Base-by-base conservation (phyloP, 2,113 vertebrate genomes). In the Phyllopteryx taeniolatus region DNA sequence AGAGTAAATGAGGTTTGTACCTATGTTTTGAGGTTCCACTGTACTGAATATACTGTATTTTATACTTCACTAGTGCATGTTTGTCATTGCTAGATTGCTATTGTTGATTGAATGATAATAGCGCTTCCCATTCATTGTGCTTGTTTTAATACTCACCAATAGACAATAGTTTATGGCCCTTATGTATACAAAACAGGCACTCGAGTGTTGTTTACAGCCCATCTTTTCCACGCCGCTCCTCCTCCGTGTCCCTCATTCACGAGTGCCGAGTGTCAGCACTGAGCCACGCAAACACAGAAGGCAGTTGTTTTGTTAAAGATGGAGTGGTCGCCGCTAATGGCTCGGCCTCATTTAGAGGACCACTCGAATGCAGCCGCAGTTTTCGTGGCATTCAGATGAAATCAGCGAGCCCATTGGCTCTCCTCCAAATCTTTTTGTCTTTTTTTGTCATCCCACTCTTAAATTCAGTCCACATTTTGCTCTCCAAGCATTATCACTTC, bases 141-240 rank as follows among this genome's bases (percentile, higher is more conserved):
- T 15, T 12, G 44, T 20, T 51, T 44, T 22, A 53, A 8, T 39
- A 17, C 10, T 56, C n/a, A 27, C 27, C 62, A 75, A 4, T 66
- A 15, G 64, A 47, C 35, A 56, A 8, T n/a, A 53, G 46, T 71
- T 43, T 49, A 33, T 64, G 42, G n/a, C 57, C 44, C 47, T 63
- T 20, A 12, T 60, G 8, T 64, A 57, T 19, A 22, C 59, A 35
- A 67, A 78, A 74, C 49, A 78, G 57, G 17, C 27, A 9, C 12
- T 57, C 27, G 49, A 74, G 63, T 79, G 67, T 64, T 79, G 72
- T 70, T 79, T 43, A 82, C 67, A 82, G 84, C 68, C 72, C 85
- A 57, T 76, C 71, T 76, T 76, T 78, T 73, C 33, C n/a, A 2
- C 53, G n/a, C n/a, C 20, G 19, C 53, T 56, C 53, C 53, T 56